These are phyloP conservation scores for Keiferia lycopersicella DNA, from an alignment of 2,888 invertebrate genomes.

Conservation along the genomic window DNA sequence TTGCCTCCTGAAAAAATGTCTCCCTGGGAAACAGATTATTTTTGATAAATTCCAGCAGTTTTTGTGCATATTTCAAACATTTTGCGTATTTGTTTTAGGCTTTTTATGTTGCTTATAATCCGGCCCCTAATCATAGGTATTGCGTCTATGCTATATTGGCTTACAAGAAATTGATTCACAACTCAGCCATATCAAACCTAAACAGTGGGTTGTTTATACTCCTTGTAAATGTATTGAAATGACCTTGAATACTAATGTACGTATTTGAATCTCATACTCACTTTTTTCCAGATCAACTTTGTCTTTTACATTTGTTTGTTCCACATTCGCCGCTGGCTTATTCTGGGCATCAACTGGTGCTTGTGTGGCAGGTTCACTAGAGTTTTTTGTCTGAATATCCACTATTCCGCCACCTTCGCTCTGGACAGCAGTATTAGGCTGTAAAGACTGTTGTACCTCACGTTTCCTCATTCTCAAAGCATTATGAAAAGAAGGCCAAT, in stretches of 20 bases:
- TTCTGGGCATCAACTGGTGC: neutral
- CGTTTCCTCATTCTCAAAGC: slow-evolving; percentile 49
- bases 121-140: too few relatives aligned
- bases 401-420: slow-evolving; percentile 42
- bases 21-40: too few relatives aligned
- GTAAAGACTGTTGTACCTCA: slow-evolving; percentile 32
- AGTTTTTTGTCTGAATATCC: neutral
- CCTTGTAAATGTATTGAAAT: neutral
- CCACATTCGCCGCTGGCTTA: neutral
- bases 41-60: too few relatives aligned
- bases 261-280: neutral
- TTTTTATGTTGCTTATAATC: too few relatives aligned
- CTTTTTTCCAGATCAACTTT: neutral
- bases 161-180: neutral
- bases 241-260: neutral
- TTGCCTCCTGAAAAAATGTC: too few relatives aligned
- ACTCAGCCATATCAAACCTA: neutral
- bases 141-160: too few relatives aligned
- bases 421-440: slow-evolving; percentile 31
- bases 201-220: neutral
- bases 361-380: neutral
- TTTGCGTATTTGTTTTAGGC: too few relatives aligned
- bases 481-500: slow-evolving; percentile 63
- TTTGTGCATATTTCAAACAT: too few relatives aligned
- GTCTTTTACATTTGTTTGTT: neutral